Evolutionary conservation across 2,888 invertebrate genomes (phyloP), one percentile per base, ranked within the genome.

Genomic region (Drosophila infuscata): DNA sequence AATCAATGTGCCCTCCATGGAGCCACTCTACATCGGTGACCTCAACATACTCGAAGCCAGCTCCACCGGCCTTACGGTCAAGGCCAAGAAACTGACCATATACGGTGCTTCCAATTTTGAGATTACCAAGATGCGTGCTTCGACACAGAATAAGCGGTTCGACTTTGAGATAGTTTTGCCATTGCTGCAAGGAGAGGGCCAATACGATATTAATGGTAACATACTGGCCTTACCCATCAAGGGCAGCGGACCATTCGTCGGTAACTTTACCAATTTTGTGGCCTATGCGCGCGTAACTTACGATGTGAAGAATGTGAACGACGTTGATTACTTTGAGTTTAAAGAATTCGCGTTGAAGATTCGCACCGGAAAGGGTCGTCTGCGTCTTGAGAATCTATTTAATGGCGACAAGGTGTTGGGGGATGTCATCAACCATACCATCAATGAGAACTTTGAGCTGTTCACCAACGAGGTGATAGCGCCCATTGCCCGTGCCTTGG

Each of bases 321-420:
- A 93, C 0, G 92, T 94, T 15, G 94, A 95, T 20, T 95, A 95
- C 66, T 94, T 95, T 60, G 94, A 95, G 11, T 94, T 96, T 7
- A 94, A 95, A 62, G 94, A 95, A 11, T 94, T 97, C 52, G 94
- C 94, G 53, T 94, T 96, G 0, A 95, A 95, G 86, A 96, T 97
- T 86, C 94, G 95, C 74, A 95, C 96, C 8, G 96, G 95, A 0
- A 94, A 94, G 59, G 96, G 96, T 0, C 94, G 94, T 15, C 94
- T 97, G 78, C 94, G 95, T 73, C 93, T 97, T 48, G 95, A 96
- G n/a, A 95, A 97, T 92, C 94, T 97, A 6, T 97, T 97, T 88
- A 95, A 96, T 67, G 96, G 96, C 0, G 96, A 97, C 76, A 94
- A 94, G 70, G 95, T 95, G 76, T 91, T 96, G 17, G 96, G 96